These are phyloP conservation scores for Drosophila basisetae DNA, from an alignment of 2,888 invertebrate species.

Conservation along the genomic window DNA sequence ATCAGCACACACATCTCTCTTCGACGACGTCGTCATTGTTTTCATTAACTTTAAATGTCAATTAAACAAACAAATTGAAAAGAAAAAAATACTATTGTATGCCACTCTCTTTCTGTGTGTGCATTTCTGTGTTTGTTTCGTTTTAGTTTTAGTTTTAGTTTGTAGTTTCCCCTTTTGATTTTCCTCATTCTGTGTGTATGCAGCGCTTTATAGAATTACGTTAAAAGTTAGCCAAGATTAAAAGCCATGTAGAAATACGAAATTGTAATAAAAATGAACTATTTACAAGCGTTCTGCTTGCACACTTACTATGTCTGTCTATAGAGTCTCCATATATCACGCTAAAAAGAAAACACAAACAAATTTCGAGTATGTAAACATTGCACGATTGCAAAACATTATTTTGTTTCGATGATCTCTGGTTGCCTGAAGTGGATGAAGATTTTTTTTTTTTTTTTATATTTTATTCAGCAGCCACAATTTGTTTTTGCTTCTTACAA, in stretches of 20 bases:
- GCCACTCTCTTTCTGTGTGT: conserved; percentile 24
- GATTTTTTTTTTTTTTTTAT: background rate
- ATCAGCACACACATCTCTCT: background rate
- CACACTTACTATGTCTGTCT: conserved; percentile 2
- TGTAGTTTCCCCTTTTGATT: conserved; percentile 11
- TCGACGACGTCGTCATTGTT: conserved; percentile 38
- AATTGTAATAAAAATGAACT: conserved; percentile 59
- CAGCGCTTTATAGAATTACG: conserved; percentile 37
- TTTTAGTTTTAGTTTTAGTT: conserved; percentile 62
- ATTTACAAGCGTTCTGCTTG: background rate
- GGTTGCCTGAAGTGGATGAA: background rate
- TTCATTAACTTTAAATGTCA: conserved; percentile 58
- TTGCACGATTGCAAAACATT: conserved; percentile 21
- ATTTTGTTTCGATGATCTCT: conserved; percentile 16
- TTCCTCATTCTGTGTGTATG: conserved; percentile 28
- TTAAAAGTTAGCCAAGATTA: conserved; percentile 45
- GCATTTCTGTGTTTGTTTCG: conserved; percentile 52
- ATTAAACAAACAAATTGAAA: conserved; percentile 44
- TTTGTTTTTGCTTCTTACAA: background rate
- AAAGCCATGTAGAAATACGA: conserved; percentile 53
- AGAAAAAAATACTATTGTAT: conserved; percentile 25
- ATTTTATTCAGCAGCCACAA: background rate
- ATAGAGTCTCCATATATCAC: conserved; percentile 1
- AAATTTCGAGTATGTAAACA: conserved; percentile 41
- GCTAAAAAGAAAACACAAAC: background rate